Evolutionary conservation across 2,888 invertebrate species (phyloP).

Genomic region (Philhelius pedissequus): DNA sequence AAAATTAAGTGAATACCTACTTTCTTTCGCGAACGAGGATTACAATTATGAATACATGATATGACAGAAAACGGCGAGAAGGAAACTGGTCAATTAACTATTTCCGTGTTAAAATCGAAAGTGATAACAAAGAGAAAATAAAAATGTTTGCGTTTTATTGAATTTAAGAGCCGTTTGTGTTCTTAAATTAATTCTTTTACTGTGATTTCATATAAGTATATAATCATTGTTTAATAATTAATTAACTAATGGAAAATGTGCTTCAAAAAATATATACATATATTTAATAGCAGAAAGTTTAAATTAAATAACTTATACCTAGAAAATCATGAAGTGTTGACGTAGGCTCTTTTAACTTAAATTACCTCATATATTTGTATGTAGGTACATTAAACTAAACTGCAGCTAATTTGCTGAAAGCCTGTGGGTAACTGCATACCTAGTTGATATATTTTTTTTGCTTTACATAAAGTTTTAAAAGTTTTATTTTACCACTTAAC

Average conservation of each 20-base stretch:
- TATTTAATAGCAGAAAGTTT: neutral
- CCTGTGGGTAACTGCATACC: neutral
- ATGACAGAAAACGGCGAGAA: neutral
- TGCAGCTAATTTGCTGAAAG: neutral
- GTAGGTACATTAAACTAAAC: neutral
- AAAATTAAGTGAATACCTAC: neutral
- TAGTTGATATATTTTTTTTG: neutral
- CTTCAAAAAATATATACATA: neutral
- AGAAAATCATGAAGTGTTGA: conserved; percentile 21
- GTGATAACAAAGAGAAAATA: neutral
- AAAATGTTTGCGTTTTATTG: neutral
- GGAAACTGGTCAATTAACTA: neutral
- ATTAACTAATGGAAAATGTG: neutral
- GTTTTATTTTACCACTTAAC: neutral
- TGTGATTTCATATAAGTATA: neutral
- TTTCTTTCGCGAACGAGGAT: neutral
- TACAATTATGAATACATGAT: neutral
- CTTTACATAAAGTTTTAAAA: neutral
- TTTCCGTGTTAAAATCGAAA: neutral
- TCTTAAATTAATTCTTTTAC: too few relatives aligned
- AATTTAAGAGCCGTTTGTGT: neutral
- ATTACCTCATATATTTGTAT: too few relatives aligned
- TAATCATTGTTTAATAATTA: neutral
- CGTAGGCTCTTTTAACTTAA: conserved; percentile 3
- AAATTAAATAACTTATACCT: neutral